These are phyloP conservation scores for Thamnaconus septentrionalis DNA, from an alignment of 2,113 vertebrate genomes.

Conservation along the genomic window DNA sequence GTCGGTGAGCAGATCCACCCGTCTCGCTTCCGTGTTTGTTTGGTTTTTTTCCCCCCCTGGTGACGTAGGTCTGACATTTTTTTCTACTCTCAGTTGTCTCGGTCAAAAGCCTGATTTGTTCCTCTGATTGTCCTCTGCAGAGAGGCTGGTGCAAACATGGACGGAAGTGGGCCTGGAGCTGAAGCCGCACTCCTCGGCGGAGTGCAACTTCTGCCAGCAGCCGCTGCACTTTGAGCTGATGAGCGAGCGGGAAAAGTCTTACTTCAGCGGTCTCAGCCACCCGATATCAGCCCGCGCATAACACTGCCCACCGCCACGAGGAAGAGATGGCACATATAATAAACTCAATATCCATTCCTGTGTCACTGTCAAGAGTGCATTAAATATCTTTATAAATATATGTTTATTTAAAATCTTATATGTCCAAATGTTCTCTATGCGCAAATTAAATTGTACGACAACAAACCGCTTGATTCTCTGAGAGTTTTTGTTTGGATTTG, in stretches of 20 bases:
- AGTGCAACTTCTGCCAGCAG: slow-evolving; percentile 93
- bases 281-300: slow-evolving; percentile 85
- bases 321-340: slow-evolving; percentile 28
- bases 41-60: background rate
- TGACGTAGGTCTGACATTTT: background rate
- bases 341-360: slow-evolving; percentile 49
- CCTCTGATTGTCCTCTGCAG: slow-evolving; percentile 63
- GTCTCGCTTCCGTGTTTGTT: background rate
- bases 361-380: slow-evolving; percentile 58
- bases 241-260: slow-evolving; percentile 91
- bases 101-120: background rate
- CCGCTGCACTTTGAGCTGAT: slow-evolving; percentile 96
- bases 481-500: no score
- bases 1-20: slow-evolving; percentile 78
- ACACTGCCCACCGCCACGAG: slow-evolving; percentile 39
- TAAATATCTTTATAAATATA: slow-evolving; percentile 41
- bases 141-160: slow-evolving; percentile 87
- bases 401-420: slow-evolving; percentile 56
- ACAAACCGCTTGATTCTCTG: slow-evolving; percentile 2
- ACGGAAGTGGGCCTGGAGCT: slow-evolving; percentile 85
- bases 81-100: background rate
- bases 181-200: slow-evolving; percentile 86
- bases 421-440: slow-evolving; percentile 59
- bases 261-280: slow-evolving; percentile 93
- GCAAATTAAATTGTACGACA: slow-evolving; percentile 48